Evolutionary conservation across 2,888 invertebrate genomes (phyloP).

Genomic region (Schizaphis graminum): DNA sequence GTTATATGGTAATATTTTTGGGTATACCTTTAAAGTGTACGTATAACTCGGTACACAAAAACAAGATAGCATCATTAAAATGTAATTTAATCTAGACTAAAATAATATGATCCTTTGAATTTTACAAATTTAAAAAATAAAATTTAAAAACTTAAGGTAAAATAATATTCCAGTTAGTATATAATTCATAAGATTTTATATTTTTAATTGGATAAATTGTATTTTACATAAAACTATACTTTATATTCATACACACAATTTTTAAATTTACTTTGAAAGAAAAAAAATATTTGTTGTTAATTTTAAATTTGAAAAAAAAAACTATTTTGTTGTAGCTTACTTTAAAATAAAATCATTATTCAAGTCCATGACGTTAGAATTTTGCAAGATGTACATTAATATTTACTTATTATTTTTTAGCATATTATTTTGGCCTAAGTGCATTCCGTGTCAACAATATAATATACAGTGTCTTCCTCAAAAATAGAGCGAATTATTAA

Average conservation of each 20-base stretch:
- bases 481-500: too few species aligned
- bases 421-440: not conserved
- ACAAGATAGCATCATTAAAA: not conserved
- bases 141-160: not conserved
- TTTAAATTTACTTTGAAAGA: not conserved
- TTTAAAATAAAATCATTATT: not conserved
- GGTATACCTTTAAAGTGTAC: not conserved
- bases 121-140: not conserved
- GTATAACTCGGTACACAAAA: not conserved
- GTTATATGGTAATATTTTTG: not conserved
- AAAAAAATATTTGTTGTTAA: not conserved
- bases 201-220: not conserved
- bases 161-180: not conserved
- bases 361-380: not conserved
- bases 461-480: too few species aligned
- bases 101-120: not conserved
- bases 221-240: not conserved
- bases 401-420: not conserved
- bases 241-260: too few species aligned
- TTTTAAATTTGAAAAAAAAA: too few species aligned
- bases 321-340: not conserved
- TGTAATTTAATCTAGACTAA: not conserved
- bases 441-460: too few species aligned
- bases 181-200: not conserved
- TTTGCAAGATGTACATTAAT: not conserved